Base-by-base conservation (phyloP, 2,113 vertebrate genomes). In the Dromiciops gliroides region DNA sequence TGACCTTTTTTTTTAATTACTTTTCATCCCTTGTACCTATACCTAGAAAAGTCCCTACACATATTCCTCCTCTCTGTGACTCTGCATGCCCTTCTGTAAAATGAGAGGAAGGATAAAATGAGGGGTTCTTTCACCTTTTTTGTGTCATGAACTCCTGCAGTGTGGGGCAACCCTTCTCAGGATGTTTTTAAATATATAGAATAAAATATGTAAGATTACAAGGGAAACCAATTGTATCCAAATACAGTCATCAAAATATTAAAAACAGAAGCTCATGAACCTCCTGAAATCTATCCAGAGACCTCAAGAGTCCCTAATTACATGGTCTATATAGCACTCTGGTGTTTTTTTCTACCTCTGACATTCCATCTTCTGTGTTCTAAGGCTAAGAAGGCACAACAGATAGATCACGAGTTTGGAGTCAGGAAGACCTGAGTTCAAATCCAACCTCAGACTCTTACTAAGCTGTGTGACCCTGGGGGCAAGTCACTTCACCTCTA, bases 21-120 rank as follows among this genome's bases (percentile, higher is more conserved):
- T 75, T 75, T 75, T 37, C 37, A 75, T 75, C 37, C 37, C 16
- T 22, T 44, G 67, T n/a, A 44, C 37, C 37, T 44, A 75, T n/a
- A 44, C 37, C 37, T 44, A 75, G 37, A n/a, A 75, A 60, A 4
- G 28, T 2, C 93, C 95, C 92, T 97, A 91, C 95, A 92, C 96
- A 97, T 22, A 1, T 44, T 8, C n/a, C 19, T 23, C n/a, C 37
- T 44, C 16, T 83, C 67, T 23, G 37, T 83, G 19, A 75, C 4
- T n/a, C 60, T 6, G 14, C 19, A n/a, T 83, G n/a, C n/a, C n/a
- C 19, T 44, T 83, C n/a, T 22, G 7, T 23, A 83, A 44, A 83
- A 44, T 83, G 16, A 83, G 37, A 56, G 53, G 25, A 83, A 83
- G 19, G 2, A 83, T 83, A 23, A 44, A 83, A 83, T 23, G 7